Evolutionary conservation across 2,797 vertebrate genomes (phyloP), one percentile per base, ranked within the genome.

Genomic region (Myotis myotis): DNA sequence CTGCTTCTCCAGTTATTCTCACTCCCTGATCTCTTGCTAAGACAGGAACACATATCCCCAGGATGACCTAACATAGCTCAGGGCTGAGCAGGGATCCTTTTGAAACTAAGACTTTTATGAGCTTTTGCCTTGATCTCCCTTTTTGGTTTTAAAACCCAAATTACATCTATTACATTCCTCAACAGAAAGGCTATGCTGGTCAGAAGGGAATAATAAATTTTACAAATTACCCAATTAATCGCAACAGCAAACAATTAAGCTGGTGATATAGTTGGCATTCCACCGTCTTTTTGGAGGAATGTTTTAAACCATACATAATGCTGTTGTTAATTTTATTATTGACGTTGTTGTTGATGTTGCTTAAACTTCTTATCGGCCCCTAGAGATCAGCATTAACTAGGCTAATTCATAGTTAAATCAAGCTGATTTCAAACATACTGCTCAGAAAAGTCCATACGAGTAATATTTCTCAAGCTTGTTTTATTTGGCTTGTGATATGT

Each of bases 211-310:
- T 82, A 95, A 95, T 91, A 92, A 70, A 95, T 96, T 95, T 95
- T 87, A 95, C 64, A 92, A 96, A 96, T 91, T 84, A 94, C 51
- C 51, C 75, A 96, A 90, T 93, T 96, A 92, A 96, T 96, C 0
- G 2, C 71, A 95, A 94, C 25, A 89, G 83, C 57, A 96, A 95
- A 97, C 92, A 96, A 87, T 89, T 87, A 87, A 92, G 80, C 76
- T 93, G 44, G 44, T 96, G 68, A 83, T 71, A 94, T 66, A 60
- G 38, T 44, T 23, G 0, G 44, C 51, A 75, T 44, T 41, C 94
- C 89, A 83, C 78, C 53, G 92, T 75, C 72, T 91, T 84, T 83
- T n/a, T 28, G 74, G 44, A 96, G 57, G 30, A 53, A 70, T 60
- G n/a, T 87, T 96, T 96, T 51, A 79, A 93, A 66, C 87, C 25